These are phyloP conservation scores for Rhynchonycteris naso DNA, from an alignment of 2,797 vertebrate genomes.

Conservation along the genomic window DNA sequence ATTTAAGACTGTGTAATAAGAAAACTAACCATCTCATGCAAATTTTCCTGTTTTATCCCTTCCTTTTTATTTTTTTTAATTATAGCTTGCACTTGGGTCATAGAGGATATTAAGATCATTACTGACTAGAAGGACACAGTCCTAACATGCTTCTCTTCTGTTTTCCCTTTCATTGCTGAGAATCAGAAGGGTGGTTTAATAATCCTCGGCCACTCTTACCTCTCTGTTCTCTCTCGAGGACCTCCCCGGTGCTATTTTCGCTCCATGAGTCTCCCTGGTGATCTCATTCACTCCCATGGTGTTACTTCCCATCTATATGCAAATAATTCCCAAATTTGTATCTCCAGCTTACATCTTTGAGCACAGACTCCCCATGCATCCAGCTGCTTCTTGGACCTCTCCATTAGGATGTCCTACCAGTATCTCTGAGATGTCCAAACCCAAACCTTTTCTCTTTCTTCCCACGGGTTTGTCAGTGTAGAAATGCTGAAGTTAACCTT, in stretches of 20 bases:
- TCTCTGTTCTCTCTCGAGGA: background rate
- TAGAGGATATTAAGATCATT: background rate
- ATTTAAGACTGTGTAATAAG: slow-evolving; percentile 21
- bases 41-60: background rate
- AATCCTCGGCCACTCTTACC: background rate
- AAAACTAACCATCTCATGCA: background rate
- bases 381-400: background rate
- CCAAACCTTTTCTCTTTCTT: background rate
- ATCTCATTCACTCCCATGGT: background rate
- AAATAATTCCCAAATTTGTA: background rate
- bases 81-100: background rate
- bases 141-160: background rate
- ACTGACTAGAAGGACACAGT: background rate
- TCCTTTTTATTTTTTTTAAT: background rate
- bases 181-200: background rate
- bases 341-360: background rate
- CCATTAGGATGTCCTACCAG: background rate
- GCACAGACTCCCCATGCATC: background rate
- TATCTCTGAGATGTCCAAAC: background rate
- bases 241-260: background rate
- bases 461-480: background rate
- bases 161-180: background rate
- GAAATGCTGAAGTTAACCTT: background rate
- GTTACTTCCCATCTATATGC: background rate
- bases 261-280: background rate